Percentiles rank a stretch among this genome's conserved stretches.
Evolutionary conservation across 2,888 invertebrate genomes (phyloP).

Genomic region (Drosophila tripunctata): DNA sequence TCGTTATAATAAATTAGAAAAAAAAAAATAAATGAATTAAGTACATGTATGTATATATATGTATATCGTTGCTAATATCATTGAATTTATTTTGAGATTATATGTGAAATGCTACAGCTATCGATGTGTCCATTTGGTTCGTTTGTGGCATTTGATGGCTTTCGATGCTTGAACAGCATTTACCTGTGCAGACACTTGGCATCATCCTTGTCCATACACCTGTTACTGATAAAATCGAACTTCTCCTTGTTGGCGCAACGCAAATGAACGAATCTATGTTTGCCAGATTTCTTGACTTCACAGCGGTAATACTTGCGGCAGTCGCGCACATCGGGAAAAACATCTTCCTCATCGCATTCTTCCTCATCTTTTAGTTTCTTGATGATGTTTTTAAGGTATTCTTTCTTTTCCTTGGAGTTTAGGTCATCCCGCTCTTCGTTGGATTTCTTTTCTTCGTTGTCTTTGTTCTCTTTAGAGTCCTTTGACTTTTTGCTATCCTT

Average conservation of each 20-base stretch:
- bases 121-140: constrained; percentile 15
- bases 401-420: constrained; percentile 61
- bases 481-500: constrained; percentile 23
- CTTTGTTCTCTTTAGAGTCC: constrained; percentile 37
- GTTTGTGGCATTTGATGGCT: not conserved
- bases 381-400: constrained; percentile 63
- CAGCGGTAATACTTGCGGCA: constrained; percentile 79
- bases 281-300: constrained; percentile 65
- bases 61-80: constrained; percentile 65
- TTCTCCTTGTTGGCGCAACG: constrained; percentile 68
- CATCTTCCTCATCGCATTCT: constrained; percentile 72
- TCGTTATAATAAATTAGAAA: constrained; percentile 48
- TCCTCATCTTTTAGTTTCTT: constrained; percentile 67
- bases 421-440: constrained; percentile 43
- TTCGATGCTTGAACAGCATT: not conserved
- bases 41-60: constrained; percentile 24
- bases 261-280: constrained; percentile 67
- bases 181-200: constrained; percentile 64
- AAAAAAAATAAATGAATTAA: constrained; percentile 36
- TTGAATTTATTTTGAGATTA: constrained; percentile 54
- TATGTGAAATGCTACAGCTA: constrained; percentile 27
- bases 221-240: constrained; percentile 64
- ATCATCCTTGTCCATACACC: constrained; percentile 62
- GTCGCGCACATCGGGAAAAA: constrained; percentile 71
- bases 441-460: constrained; percentile 36